These are phyloP conservation scores for Heliconius sara DNA, from an alignment of 2,888 invertebrate species.

Conservation along the genomic window DNA sequence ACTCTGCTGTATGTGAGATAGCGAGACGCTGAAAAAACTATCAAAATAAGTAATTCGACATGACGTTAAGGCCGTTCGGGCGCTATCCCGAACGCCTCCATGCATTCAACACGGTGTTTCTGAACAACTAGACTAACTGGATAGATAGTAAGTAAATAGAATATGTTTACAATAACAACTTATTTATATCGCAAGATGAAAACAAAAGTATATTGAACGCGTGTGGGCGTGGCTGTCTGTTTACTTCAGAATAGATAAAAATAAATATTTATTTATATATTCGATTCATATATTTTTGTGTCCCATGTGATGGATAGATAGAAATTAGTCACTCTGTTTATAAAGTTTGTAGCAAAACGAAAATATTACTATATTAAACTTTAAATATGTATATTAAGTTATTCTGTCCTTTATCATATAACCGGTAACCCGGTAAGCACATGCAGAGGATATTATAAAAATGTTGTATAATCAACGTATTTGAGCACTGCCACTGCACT, in stretches of 20 bases:
- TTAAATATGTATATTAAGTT: neutral
- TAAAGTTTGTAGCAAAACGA: neutral
- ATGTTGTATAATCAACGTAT: too few relatives aligned
- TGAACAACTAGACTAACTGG: neutral
- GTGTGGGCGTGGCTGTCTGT: conserved; percentile 9
- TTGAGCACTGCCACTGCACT: too few relatives aligned
- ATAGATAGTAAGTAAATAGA: neutral
- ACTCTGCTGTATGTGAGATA: too few relatives aligned
- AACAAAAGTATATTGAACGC: neutral
- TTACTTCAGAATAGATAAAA: neutral
- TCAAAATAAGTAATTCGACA: too few relatives aligned
- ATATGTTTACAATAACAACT: conserved; percentile 13
- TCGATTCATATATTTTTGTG: neutral
- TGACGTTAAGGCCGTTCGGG: neutral
- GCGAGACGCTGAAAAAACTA: too few relatives aligned
- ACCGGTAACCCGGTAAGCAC: neutral
- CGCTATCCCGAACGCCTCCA: conserved; percentile 7
- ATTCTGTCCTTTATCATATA: neutral
- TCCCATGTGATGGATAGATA: neutral
- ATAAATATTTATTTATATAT: conserved; percentile 8
- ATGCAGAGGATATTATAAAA: neutral
- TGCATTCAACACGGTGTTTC: neutral
- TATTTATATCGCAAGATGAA: conserved; percentile 18
- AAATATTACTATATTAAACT: too few relatives aligned
- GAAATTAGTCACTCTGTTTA: conserved; percentile 4